Evolutionary conservation across 2,888 invertebrate genomes (phyloP).

Genomic region (Plutella xylostella): DNA sequence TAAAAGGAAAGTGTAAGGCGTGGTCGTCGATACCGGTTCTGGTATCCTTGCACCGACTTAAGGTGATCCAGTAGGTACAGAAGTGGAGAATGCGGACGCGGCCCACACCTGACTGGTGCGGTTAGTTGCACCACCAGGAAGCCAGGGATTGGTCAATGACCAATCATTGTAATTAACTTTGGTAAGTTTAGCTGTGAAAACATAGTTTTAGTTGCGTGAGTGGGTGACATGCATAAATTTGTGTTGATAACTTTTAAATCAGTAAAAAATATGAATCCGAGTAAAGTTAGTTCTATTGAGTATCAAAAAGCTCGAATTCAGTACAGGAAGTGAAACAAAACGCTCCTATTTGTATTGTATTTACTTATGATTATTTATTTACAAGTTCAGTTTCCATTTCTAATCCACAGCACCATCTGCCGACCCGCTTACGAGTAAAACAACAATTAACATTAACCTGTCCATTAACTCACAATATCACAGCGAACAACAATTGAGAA

Average conservation of each 20-base stretch:
- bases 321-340: background rate
- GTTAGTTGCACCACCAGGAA: constrained; percentile 43
- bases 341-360: background rate
- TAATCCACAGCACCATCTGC: constrained; percentile 32
- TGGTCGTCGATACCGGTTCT: constrained; percentile 46
- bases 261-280: background rate
- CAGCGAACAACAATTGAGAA: constrained; percentile 67
- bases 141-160: constrained; percentile 19
- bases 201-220: background rate
- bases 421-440: constrained; percentile 37
- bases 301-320: background rate
- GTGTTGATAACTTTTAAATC: background rate
- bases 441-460: constrained; percentile 40
- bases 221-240: no score
- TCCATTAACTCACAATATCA: constrained; percentile 67
- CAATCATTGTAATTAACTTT: background rate
- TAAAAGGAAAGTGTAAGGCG: constrained; percentile 61
- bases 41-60: constrained; percentile 51
- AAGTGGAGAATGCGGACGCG: constrained; percentile 61
- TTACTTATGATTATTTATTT: constrained; percentile 49
- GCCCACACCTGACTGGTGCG: constrained; percentile 40
- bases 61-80: constrained; percentile 53
- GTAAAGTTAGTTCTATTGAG: background rate
- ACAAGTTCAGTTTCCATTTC: constrained; percentile 48
- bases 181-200: background rate